Evolutionary conservation across 2,888 invertebrate species (phyloP).

Genomic region (Pollenia amentaria): DNA sequence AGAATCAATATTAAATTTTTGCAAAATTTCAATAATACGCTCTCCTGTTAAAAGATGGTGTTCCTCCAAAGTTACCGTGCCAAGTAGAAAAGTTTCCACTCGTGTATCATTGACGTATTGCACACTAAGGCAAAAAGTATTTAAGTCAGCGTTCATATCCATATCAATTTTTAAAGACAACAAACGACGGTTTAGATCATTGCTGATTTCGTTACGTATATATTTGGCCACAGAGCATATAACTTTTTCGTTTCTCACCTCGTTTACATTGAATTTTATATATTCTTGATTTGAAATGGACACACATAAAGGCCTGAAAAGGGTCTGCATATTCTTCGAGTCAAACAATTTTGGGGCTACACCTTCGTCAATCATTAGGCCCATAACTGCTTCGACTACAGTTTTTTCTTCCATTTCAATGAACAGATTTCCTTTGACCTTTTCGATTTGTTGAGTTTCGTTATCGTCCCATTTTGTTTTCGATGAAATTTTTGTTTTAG

Average conservation of each 20-base stretch:
- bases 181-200: constrained; percentile 48
- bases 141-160: constrained; percentile 20
- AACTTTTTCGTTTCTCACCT: background rate
- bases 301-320: constrained; percentile 23
- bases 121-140: constrained; percentile 30
- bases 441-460: no score
- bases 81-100: constrained; percentile 13
- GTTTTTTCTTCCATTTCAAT: constrained; percentile 38
- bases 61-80: constrained; percentile 13
- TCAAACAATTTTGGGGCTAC: constrained; percentile 1
- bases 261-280: constrained; percentile 11
- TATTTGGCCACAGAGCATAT: background rate
- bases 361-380: constrained; percentile 41
- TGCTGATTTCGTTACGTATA: constrained; percentile 21
- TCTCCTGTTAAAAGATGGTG: background rate
- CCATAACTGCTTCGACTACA: constrained; percentile 21
- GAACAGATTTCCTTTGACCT: background rate
- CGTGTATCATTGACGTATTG: constrained; percentile 31
- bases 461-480: background rate
- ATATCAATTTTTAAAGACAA: constrained; percentile 52
- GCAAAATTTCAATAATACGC: constrained; percentile 16
- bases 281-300: constrained; percentile 11
- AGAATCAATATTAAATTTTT: constrained; percentile 39
- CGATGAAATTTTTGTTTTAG: background rate
- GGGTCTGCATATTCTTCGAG: constrained; percentile 16